Evolutionary conservation across 2,797 vertebrate genomes (phyloP).

Genomic region (Mormyrops boulengeri): DNA sequence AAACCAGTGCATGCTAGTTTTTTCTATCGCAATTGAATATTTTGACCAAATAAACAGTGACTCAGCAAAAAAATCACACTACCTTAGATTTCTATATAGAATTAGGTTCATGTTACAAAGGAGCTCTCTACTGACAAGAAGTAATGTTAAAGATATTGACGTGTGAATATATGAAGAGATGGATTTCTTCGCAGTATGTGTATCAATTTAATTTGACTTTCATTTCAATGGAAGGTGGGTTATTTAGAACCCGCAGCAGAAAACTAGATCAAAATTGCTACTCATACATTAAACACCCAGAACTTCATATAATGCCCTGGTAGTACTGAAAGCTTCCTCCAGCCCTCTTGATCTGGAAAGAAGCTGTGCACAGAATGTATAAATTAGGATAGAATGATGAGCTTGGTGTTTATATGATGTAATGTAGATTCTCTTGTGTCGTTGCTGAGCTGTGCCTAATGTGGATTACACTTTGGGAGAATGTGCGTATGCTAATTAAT

Average conservation of each 20-base stretch:
- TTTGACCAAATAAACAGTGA: not conserved
- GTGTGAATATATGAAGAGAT: not conserved
- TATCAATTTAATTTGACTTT: not conserved
- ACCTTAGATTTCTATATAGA: not conserved
- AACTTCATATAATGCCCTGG: not conserved
- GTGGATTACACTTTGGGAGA: not conserved
- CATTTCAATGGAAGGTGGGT: not conserved
- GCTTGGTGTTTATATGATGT: not conserved
- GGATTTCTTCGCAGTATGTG: not conserved
- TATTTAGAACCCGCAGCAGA: not conserved
- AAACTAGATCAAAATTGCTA: not conserved
- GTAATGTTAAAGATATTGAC: not conserved
- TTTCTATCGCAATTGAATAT: not conserved
- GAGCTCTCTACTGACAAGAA: not conserved
- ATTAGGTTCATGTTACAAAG: not conserved
- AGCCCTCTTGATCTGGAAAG: not conserved
- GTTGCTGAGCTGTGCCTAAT: not conserved
- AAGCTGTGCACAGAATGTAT: not conserved
- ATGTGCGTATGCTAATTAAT: not conserved
- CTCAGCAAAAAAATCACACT: not conserved
- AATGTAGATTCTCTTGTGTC: not conserved
- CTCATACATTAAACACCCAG: not conserved
- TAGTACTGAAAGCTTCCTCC: not conserved
- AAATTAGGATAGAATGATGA: not conserved
- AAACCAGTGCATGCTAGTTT: not conserved